Conservation (phyloP, 2,113 vertebrate genomes). For the Rattus norvegicus region GRCr8 NC_086026.1:51638501-51639000, state of each 20-base stretch:
- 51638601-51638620: neutral
- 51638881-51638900: too few species aligned
- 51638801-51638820: neutral
- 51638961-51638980: neutral
- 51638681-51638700: neutral
- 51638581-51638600: neutral
- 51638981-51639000: neutral
- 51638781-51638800: neutral
- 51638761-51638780: neutral
- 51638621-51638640: neutral
- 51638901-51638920: too few species aligned
- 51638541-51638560: neutral
- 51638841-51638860: too few species aligned
- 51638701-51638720: neutral
- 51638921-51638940: too few species aligned
- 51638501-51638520: neutral
- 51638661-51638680: neutral
- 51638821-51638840: too few species aligned
- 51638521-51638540: neutral
- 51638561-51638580: neutral
- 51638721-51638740: neutral
- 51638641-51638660: neutral
- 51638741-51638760: neutral
- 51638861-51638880: too few species aligned
- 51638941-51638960: neutral